Evolutionary conservation across 2,888 invertebrate species (phyloP).

Genomic region (Aphodius sticticus): DNA sequence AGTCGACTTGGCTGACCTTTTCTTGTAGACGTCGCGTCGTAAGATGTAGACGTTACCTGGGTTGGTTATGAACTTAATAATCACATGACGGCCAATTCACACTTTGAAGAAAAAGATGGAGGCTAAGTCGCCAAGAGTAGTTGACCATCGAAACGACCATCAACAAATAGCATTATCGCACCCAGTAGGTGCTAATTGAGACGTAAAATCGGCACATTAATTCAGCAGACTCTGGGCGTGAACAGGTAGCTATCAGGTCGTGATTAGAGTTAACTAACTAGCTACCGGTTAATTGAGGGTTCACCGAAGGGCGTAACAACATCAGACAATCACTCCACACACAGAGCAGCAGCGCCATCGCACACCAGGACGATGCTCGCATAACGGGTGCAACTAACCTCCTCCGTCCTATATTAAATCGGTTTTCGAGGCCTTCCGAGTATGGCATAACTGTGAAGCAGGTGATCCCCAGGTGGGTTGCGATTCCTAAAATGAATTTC

Average conservation of each 20-base stretch:
- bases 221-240: constrained; percentile 55
- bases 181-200: constrained; percentile 44
- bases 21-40: too few species aligned
- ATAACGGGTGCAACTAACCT: not conserved
- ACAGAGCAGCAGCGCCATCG: not conserved
- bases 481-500: constrained; percentile 44
- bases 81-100: too few species aligned
- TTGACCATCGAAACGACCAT: not conserved
- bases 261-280: constrained; percentile 59
- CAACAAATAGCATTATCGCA: not conserved
- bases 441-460: constrained; percentile 24
- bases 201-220: constrained; percentile 55
- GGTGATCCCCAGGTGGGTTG: constrained; percentile 42
- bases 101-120: too few species aligned
- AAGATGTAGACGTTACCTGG: too few species aligned
- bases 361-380: constrained; percentile 19
- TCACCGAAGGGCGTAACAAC: constrained; percentile 59
- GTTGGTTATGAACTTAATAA: too few species aligned
- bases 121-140: too few species aligned
- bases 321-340: constrained; percentile 56
- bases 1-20: too few species aligned
- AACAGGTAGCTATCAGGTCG: constrained; percentile 60
- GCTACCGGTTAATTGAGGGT: constrained; percentile 60
- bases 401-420: constrained; percentile 23
- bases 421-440: not conserved